A percentile compares a stretch with the other conserved stretches of the same genome.
These are phyloP conservation scores for Turdus rufiventris DNA, from an alignment of 2,113 vertebrate species.

Conservation along the genomic window DNA sequence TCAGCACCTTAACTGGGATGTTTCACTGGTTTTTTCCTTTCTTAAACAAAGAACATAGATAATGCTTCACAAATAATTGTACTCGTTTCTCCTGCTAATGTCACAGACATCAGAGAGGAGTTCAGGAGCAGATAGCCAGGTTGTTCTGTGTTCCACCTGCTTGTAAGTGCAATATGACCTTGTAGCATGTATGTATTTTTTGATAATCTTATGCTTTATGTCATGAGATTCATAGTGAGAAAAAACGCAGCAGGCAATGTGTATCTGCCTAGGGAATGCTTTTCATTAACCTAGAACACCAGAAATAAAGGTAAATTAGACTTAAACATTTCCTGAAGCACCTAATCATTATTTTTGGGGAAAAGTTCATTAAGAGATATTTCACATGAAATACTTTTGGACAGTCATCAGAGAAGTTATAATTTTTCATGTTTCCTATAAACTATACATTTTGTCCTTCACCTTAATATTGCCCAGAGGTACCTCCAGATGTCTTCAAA, in stretches of 20 bases:
- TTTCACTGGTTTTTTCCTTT: not conserved
- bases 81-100: not conserved
- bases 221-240: not conserved
- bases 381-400: slow-evolving; percentile 6
- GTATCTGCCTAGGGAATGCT: slow-evolving; percentile 6
- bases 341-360: slow-evolving; percentile 25
- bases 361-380: not conserved
- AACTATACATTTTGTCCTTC: not conserved
- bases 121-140: not conserved
- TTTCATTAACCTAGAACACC: slow-evolving; percentile 36
- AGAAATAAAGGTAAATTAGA: slow-evolving; percentile 39
- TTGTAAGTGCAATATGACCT: not conserved
- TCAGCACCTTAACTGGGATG: not conserved
- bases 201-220: not conserved
- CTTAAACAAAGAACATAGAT: not conserved
- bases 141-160: not conserved
- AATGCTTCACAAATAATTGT: not conserved
- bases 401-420: not conserved
- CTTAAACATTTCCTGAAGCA: slow-evolving; percentile 39
- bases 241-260: not conserved
- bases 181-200: not conserved
- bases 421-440: not conserved
- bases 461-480: not conserved
- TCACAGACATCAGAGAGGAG: not conserved
- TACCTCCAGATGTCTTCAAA: not conserved